A percentile compares a stretch with the other conserved stretches of the same genome.
These are phyloP conservation scores for Neelides sp. DNA, from an alignment of 1,140 invertebrate species.

Conservation along the genomic window DNA sequence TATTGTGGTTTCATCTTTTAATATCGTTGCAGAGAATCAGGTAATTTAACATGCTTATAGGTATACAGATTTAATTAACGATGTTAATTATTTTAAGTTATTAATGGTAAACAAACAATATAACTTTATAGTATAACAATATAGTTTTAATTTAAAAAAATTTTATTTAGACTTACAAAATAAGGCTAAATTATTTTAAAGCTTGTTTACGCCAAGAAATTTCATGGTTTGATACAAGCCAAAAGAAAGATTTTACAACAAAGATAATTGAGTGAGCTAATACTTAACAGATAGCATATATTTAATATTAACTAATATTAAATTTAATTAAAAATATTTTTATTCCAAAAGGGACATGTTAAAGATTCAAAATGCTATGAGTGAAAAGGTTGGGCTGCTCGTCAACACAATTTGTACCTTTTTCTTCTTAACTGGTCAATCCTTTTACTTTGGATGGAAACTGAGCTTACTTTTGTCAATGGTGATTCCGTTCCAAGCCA, in stretches of 20 bases:
- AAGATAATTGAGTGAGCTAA: slow-evolving; percentile 41
- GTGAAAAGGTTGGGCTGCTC: slow-evolving; percentile 47
- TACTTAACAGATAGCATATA: not conserved
- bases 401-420: slow-evolving; percentile 37
- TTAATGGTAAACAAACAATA: slow-evolving; percentile 1
- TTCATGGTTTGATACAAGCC: slow-evolving; percentile 46
- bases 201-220: slow-evolving; percentile 46
- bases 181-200: slow-evolving; percentile 31
- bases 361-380: slow-evolving; percentile 47
- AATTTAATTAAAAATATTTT: not conserved
- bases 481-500: slow-evolving; percentile 6
- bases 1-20: slow-evolving; percentile 35
- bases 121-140: not conserved
- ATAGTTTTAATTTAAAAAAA: slow-evolving; percentile 15
- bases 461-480: slow-evolving; percentile 31
- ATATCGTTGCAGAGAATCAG: slow-evolving; percentile 36
- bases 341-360: slow-evolving; percentile 45
- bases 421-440: slow-evolving; percentile 38
- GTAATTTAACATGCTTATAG: slow-evolving; percentile 13
- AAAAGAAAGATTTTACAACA: slow-evolving; percentile 43
- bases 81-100: not conserved
- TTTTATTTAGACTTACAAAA: slow-evolving; percentile 26
- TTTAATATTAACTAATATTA: not conserved
- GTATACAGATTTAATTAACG: not conserved
- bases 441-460: slow-evolving; percentile 38